These are phyloP conservation scores for Drosophila ochracea DNA, from an alignment of 2,888 invertebrate genomes.

Conservation along the genomic window DNA sequence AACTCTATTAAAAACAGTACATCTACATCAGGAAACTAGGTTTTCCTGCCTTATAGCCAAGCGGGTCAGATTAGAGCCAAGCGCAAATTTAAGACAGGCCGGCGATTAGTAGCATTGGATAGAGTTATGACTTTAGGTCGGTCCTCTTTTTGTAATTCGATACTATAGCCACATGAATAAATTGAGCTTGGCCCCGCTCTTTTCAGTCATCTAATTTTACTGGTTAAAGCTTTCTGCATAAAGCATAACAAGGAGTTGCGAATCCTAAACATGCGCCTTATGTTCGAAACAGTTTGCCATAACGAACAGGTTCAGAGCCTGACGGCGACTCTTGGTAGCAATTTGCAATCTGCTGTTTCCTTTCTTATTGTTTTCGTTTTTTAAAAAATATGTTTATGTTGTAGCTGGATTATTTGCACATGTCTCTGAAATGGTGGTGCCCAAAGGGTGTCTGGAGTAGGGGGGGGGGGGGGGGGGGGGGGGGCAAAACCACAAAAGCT, in stretches of 20 bases:
- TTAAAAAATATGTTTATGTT: constrained; percentile 38
- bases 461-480: not conserved
- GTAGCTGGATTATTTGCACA: constrained; percentile 36
- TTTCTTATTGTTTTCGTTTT: not conserved
- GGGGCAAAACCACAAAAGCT: constrained; percentile 62
- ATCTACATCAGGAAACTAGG: not conserved
- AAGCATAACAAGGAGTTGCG: not conserved
- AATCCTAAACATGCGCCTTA: constrained; percentile 12
- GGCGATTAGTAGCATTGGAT: not conserved
- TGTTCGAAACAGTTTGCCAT: not conserved
- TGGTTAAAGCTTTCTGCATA: not conserved
- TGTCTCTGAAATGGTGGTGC: constrained; percentile 17
- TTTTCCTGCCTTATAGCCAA: not conserved
- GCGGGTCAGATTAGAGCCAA: not conserved
- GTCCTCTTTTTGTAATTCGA: not conserved
- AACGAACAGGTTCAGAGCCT: constrained; percentile 13
- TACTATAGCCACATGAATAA: not conserved
- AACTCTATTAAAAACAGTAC: not conserved
- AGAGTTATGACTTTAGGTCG: not conserved
- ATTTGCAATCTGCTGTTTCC: constrained; percentile 66
- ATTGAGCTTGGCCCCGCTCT: not conserved
- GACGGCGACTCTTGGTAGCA: constrained; percentile 35
- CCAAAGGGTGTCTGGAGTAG: constrained; percentile 25
- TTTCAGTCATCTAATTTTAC: not conserved
- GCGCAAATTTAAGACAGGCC: not conserved